Base-by-base conservation (phyloP, 1,140 invertebrate species). In the Lepidotrigona ventralis region DNA sequence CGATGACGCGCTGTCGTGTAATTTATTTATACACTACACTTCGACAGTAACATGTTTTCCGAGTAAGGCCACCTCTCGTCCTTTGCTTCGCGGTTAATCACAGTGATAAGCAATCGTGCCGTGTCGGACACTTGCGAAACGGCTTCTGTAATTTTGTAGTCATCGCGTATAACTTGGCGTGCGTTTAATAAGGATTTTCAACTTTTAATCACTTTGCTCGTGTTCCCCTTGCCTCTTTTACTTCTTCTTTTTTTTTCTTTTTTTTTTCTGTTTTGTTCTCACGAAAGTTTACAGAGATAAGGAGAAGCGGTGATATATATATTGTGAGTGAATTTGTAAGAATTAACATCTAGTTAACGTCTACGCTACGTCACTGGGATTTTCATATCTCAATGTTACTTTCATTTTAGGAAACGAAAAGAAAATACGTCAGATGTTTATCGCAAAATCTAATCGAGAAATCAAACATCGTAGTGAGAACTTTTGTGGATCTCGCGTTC, bases 31-130 rank as follows among this genome's bases (percentile, higher is more conserved):
- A 69, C 82, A 58, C 58, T n/a, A 51, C 21, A 14, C 76, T 79
- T 79, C 72, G 69, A 79, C 77, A 91, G 90, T 90, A 89, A 92
- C 92, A 92, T 92, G 88, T 91, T 93, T 92, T 92, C 91, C 74
- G 46, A n/a, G n/a, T 70, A 76, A 85, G 39, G 74, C 54, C 29
- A 33, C 54, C 19, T 83, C 53, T 29, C 26, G 68, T 39, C 29
- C 17, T 75, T 4, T 39, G 8, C n/a, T 9, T 8, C 33, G n/a
- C 21, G 8, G 39, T 46, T 71, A 70, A 70, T 71, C 19, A 78
- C 69, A 71, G 63, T 64, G 77, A 58, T 76, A 76, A 75, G 23
- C 53, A 46, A 54, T 14, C 53, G 17, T 15, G 17, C 23, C 56
- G 56, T 63, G 73, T 76, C 23, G 23, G 33, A n/a, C 15, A 19